These are phyloP conservation scores for Pedetes capensis DNA, from an alignment of 2,113 vertebrate genomes.

Conservation along the genomic window DNA sequence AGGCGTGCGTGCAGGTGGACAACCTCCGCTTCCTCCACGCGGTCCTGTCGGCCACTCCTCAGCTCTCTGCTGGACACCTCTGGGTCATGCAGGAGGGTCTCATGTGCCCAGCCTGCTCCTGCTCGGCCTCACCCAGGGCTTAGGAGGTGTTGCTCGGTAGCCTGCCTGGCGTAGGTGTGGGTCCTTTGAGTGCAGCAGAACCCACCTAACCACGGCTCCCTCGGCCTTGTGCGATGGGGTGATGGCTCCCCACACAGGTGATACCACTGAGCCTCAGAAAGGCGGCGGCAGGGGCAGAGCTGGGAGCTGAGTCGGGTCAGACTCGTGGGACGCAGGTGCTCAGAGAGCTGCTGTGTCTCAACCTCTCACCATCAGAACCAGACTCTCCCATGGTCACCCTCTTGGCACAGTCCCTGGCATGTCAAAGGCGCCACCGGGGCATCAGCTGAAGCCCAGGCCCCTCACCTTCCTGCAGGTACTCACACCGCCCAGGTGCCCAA, in stretches of 20 bases:
- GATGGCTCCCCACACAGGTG: neutral
- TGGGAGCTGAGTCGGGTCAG: neutral
- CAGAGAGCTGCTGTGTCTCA: neutral
- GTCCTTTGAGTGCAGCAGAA: too few relatives aligned
- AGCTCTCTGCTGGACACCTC: neutral
- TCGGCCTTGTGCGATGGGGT: neutral
- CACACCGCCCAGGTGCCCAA: too few relatives aligned
- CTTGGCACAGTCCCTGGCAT: accelerated
- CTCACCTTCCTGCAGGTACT: too few relatives aligned
- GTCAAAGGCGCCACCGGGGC: neutral
- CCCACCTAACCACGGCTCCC: too few relatives aligned
- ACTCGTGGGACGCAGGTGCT: neutral
- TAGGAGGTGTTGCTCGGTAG: too few relatives aligned
- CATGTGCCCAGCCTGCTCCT: neutral
- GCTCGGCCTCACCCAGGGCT: neutral
- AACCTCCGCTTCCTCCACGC: too few relatives aligned
- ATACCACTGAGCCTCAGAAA: neutral
- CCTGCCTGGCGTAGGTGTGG: too few relatives aligned
- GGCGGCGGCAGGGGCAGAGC: accelerated
- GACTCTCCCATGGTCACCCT: neutral
- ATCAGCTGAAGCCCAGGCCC: neutral
- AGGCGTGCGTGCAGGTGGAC: too few relatives aligned
- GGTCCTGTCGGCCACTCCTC: too few relatives aligned
- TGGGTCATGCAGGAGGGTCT: too few relatives aligned
- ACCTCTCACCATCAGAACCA: neutral